phyloP scores from a whole-genome alignment of 2,113 vertebrate genomes.

The Dendrocopos noguchii region DNA sequence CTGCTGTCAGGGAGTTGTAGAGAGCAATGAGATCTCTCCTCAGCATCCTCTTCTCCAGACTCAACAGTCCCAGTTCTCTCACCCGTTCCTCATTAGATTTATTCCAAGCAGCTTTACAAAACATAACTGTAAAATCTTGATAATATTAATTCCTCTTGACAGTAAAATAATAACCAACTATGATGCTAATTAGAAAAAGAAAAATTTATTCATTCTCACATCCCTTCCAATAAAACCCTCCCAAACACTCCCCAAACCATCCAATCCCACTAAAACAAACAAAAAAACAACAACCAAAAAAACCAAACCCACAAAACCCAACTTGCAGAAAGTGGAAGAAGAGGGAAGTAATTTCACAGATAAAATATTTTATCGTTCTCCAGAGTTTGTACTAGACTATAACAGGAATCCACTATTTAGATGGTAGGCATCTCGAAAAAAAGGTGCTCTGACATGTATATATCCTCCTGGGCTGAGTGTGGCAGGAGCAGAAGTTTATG shows the following conservation, averaged over 20 bases:
- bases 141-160: not conserved
- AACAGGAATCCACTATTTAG: not conserved
- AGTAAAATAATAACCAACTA: not conserved
- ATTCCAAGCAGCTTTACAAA: not conserved
- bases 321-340: not conserved
- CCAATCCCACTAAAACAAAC: not conserved
- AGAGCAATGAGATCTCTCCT: no score
- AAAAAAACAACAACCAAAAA: not conserved
- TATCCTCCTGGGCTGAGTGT: not conserved
- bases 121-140: not conserved
- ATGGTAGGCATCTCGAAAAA: not conserved
- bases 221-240: not conserved
- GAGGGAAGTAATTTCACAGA: conserved; percentile 14
- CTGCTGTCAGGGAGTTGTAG: no score
- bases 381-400: conserved; percentile 6
- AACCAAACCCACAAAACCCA: no score
- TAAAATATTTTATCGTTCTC: not conserved
- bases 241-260: not conserved
- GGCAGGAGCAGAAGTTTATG: not conserved
- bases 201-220: not conserved
- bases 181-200: not conserved
- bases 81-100: no score
- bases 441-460: not conserved
- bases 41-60: no score
- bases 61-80: no score